Base-by-base conservation (phyloP, 2,113 vertebrate species). In the Dendropsophus ebraccatus region DNA sequence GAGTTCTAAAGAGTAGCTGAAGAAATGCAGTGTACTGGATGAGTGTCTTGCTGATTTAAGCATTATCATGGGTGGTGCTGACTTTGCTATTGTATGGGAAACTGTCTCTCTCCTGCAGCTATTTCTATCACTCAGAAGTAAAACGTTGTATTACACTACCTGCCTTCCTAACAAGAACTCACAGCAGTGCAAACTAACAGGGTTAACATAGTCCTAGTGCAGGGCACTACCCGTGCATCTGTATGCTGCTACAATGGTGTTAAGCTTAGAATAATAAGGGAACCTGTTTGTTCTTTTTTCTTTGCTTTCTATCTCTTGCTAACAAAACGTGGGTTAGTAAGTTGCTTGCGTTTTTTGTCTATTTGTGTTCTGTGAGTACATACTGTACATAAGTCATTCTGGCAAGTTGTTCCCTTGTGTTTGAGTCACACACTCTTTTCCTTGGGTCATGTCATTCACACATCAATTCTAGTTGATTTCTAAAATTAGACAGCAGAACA, bases 1-100 rank as follows among this genome's bases (percentile, higher is more conserved):
- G 72, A 65, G 58, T 47, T 67, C 50, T 60, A 47, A 30, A 65
- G 7, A 54, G 70, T 21, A 37, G 58, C 78, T 81, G 73, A 62
- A 60, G 73, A 62, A 62, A 54, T 84, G 72, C 82, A 50, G 54
- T 21, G 72, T 25, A 75, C 41, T 84, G 83, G 67, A 84, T 62
- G 45, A 67, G 73, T 37, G 73, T 14, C 58, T 67, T 60, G 83
- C 73, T 84, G 83, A 84, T 75, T 37, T 47, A 65, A 62, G 83
- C 72, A 84, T 50, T 84, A 65, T 84, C 73, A 84, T 77, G 73
- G 45, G 73, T 84, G 83, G 56, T 84, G 73, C 83, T 84, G 83
- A 84, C 72, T 84, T 84, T 58, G 83, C 83, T 84, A 84, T 65
- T 84, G 67, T 84, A 84, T 84, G 41, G 77, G 35, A 84, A 84